A percentile compares a stretch with the other conserved stretches of the same genome.
These are phyloP conservation scores for Himalopsyche tibetana DNA, from an alignment of 2,888 invertebrate species.

Conservation along the genomic window DNA sequence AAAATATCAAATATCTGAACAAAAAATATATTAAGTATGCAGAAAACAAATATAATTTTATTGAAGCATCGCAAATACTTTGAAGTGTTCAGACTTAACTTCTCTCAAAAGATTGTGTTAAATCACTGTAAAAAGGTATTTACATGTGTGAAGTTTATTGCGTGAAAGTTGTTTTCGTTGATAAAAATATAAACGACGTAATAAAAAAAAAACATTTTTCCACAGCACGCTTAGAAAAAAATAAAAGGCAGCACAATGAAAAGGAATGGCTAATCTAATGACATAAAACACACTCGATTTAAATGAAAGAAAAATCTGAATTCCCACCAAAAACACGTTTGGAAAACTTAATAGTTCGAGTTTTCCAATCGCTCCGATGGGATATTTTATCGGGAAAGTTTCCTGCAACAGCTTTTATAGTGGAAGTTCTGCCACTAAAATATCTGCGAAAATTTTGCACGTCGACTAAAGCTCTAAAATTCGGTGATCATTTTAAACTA, in stretches of 20 bases:
- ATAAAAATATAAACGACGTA: background rate
- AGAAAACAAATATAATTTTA: conserved; percentile 21
- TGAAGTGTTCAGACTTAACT: background rate
- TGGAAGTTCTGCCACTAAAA: conserved; percentile 45
- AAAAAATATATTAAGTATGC: background rate
- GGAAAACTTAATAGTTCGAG: conserved; percentile 19
- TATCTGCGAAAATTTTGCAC: conserved; percentile 46
- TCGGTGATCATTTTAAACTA: conserved; percentile 46
- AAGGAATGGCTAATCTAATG: conserved; percentile 3
- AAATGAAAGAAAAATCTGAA: conserved; percentile 1
- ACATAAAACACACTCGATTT: conserved; percentile 26
- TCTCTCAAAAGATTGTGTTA: background rate
- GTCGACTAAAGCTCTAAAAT: conserved; percentile 37
- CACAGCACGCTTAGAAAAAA: background rate
- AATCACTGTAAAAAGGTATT: conserved; percentile 13
- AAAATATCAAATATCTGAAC: background rate
- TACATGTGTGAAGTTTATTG: conserved; percentile 29
- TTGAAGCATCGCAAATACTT: background rate
- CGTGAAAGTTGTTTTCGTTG: conserved; percentile 27
- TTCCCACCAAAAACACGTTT: conserved; percentile 14
- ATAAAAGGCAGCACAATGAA: background rate
- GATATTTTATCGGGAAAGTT: conserved; percentile 50
- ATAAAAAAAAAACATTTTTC: background rate
- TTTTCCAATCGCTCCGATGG: conserved; percentile 56
- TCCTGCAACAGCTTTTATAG: conserved; percentile 46